Evolutionary conservation across 2,888 invertebrate species (phyloP), one percentile per base, ranked within the genome.

Genomic region (Diplazon laetatorius): DNA sequence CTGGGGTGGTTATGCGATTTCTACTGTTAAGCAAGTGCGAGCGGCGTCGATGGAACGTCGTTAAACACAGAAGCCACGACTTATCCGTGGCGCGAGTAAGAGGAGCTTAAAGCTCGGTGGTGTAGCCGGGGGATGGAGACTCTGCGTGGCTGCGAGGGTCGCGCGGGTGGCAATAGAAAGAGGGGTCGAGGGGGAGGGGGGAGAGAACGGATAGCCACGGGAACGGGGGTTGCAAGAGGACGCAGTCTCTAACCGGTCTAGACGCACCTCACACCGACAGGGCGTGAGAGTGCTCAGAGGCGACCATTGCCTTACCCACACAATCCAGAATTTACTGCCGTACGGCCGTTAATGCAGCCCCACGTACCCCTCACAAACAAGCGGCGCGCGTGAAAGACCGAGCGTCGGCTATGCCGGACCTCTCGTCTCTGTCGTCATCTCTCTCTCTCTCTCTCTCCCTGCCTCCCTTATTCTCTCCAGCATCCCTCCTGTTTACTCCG

Each of bases 191-290:
- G 52, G 71, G 25, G 22, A 55, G 70, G 16, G 70, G 42, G 62
- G 50, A 66, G 69, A 60, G 42, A 62, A 60, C 62, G 50, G 78
- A 25, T n/a, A n/a, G 55, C 52, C 16, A 55, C 30, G 55, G 71
- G 52, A 42, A 55, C 52, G 68, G 50, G n/a, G 69, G 68, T 60
- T 46, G 62, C 66, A 66, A 68, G 73, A 80, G 74, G 81, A 90
- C 87, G 88, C 89, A 87, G 89, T 89, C 89, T 89, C 88, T 85
- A 87, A 86, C 86, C 83, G 83, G 89, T 89, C 89, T 89, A 89
- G 89, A 90, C 89, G 86, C 84, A 84, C 82, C 80, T 80, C 82
- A 71, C 76, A 68, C 70, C 76, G 66, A 77, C 71, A 39, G 12
- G 68, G 50, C 25, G 20, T 62, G 57, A 48, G 75, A 80, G 81